These are phyloP conservation scores for Pimpla rufipes DNA, from an alignment of 2,888 invertebrate genomes.

Conservation along the genomic window DNA sequence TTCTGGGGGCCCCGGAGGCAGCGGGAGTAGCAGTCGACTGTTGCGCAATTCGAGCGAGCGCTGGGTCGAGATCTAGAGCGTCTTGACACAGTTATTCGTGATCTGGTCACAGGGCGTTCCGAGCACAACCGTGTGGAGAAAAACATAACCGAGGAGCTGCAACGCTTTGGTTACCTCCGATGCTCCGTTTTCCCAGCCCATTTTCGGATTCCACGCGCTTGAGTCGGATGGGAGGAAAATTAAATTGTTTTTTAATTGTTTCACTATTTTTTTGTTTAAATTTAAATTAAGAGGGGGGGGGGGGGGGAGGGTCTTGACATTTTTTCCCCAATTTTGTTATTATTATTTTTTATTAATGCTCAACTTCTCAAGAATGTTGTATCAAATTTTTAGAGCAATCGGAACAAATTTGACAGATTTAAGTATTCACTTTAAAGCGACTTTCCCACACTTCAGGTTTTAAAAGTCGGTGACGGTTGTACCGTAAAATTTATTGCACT, in stretches of 20 bases:
- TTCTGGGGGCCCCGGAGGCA: conserved; percentile 60
- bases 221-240: conserved; percentile 3
- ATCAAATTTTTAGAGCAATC: no score
- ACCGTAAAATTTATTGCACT: no score
- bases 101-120: conserved; percentile 78
- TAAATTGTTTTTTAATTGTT: background rate
- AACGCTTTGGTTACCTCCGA: conserved; percentile 45
- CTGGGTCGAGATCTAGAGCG: conserved; percentile 78
- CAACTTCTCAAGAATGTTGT: no score
- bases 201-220: conserved; percentile 53
- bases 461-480: no score
- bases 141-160: conserved; percentile 44
- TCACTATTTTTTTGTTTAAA: no score
- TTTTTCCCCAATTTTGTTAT: no score
- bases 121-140: conserved; percentile 61
- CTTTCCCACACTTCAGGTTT: no score
- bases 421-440: no score
- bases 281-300: no score
- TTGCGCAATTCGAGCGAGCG: conserved; percentile 78
- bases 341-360: no score
- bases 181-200: conserved; percentile 22
- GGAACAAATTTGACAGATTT: no score
- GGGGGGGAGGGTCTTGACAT: no score
- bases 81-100: conserved; percentile 82
- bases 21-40: conserved; percentile 63